Percentiles rank a stretch among this genome's conserved stretches.
Evolutionary conservation across 2,113 vertebrate species (phyloP).

Genomic region (Chaetodon auriga): DNA sequence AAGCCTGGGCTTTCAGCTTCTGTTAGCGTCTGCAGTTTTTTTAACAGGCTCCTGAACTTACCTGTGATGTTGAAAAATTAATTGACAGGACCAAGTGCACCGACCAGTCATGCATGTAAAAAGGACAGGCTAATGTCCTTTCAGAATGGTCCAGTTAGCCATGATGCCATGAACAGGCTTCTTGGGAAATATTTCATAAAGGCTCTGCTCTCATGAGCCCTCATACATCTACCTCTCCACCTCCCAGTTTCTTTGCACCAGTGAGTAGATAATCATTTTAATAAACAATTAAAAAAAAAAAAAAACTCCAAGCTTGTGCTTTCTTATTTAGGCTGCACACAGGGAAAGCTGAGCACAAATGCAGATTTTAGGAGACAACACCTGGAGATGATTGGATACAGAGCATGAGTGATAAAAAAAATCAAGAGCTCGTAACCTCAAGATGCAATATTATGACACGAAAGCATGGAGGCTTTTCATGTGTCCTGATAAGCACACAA

Average conservation of each 20-base stretch:
- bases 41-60: constrained; percentile 51
- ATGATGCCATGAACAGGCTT: constrained; percentile 41
- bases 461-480: too few relatives aligned
- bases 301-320: not conserved
- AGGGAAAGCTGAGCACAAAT: not conserved
- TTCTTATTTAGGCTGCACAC: not conserved
- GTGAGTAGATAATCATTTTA: not conserved
- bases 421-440: not conserved
- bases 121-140: constrained; percentile 51
- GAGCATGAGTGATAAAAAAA: not conserved
- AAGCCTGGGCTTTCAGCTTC: constrained; percentile 52
- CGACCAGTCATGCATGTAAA: constrained; percentile 61
- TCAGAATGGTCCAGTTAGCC: constrained; percentile 28
- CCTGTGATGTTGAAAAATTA: constrained; percentile 71
- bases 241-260: not conserved
- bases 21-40: constrained; percentile 56
- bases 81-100: constrained; percentile 54
- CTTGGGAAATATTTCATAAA: constrained; percentile 43
- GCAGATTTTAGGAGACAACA: not conserved
- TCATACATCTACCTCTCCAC: constrained; percentile 3
- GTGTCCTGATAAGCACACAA: not conserved
- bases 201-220: constrained; percentile 17
- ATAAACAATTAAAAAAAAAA: not conserved
- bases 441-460: not conserved
- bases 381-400: not conserved